phyloP scores from a whole-genome alignment of 2,797 vertebrate genomes.

The Muscicapa comitata region DNA sequence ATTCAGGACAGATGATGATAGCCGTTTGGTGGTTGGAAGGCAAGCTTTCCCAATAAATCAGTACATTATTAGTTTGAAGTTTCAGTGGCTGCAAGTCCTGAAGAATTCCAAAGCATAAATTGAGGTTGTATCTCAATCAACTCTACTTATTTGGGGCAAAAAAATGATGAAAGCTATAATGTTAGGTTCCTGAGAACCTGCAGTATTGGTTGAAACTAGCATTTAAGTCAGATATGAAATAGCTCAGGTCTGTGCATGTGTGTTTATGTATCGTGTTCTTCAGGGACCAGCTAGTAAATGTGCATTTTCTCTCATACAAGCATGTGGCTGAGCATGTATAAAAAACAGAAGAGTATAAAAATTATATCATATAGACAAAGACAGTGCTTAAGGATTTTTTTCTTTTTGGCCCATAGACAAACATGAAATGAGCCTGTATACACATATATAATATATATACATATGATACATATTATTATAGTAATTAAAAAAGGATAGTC shows the following conservation, averaged over 20 bases:
- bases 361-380: fast-evolving
- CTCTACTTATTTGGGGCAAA: not conserved
- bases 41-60: not conserved
- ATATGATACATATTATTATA: not conserved
- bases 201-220: not conserved
- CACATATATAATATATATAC: not conserved
- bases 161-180: not conserved
- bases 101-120: not conserved
- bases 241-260: not conserved
- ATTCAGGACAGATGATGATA: not conserved
- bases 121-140: not conserved
- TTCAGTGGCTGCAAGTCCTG: not conserved
- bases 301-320: not conserved
- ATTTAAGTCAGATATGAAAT: not conserved
- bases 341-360: not conserved
- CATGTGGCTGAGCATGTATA: not conserved
- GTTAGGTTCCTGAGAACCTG: not conserved
- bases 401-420: not conserved
- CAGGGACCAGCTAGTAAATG: not conserved
- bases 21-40: not conserved
- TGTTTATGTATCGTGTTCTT: not conserved
- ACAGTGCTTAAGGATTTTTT: not conserved
- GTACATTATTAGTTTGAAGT: not conserved
- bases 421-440: not conserved
- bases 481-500: not conserved